Percentiles rank a stretch among this genome's conserved stretches.
These are phyloP conservation scores for Felis catus DNA, from an alignment of 2,113 vertebrate genomes.

Conservation along the genomic window F.catus_Fca126_mat1.0 CM031419.1:77047001-77047500, in stretches of 20 bases:
- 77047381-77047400: not conserved
- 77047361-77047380: not conserved
- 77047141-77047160: conserved; percentile 15
- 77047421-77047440: not conserved
- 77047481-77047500: not conserved
- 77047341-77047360: not conserved
- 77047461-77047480: not conserved
- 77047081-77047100: not conserved
- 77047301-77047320: not conserved
- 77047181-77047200: not conserved
- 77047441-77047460: not conserved
- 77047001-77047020: not conserved
- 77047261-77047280: not conserved
- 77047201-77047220: not conserved
- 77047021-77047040: not conserved
- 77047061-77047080: not conserved
- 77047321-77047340: not conserved
- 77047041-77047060: not conserved
- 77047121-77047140: not conserved
- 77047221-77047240: not conserved
- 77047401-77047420: not conserved
- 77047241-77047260: not conserved
- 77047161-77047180: not conserved
- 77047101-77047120: not conserved
- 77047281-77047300: not conserved